These are phyloP conservation scores for Macquaria australasica DNA, from an alignment of 2,113 vertebrate genomes.

Conservation along the genomic window DNA sequence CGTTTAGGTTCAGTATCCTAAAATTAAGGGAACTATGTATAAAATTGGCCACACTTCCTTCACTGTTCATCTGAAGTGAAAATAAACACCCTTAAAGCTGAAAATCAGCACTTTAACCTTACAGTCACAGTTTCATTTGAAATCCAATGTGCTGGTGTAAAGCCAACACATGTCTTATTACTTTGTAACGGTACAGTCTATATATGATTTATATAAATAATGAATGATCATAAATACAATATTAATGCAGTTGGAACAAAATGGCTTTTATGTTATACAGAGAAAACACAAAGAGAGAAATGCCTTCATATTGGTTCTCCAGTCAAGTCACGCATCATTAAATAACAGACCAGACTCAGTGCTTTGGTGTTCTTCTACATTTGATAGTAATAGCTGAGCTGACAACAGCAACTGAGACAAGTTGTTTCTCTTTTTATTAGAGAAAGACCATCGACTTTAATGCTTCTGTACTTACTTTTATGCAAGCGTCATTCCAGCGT, in stretches of 20 bases:
- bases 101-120: neutral
- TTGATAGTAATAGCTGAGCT: neutral
- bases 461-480: neutral
- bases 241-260: neutral
- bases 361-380: neutral
- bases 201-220: constrained; percentile 5
- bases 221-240: neutral
- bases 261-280: neutral
- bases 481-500: neutral
- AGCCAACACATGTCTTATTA: neutral
- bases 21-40: neutral
- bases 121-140: neutral
- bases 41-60: neutral
- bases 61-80: neutral
- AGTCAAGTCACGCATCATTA: neutral
- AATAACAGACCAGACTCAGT: neutral
- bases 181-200: neutral
- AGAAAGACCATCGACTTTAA: neutral
- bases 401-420: neutral
- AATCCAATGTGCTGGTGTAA: neutral
- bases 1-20: neutral
- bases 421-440: constrained; percentile 12
- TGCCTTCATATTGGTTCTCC: neutral
- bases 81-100: neutral
- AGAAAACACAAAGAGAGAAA: neutral